Percentiles rank a stretch among this genome's conserved stretches.
Evolutionary conservation across 2,797 vertebrate species (phyloP).

Genomic region (Micrastur ruficollis): DNA sequence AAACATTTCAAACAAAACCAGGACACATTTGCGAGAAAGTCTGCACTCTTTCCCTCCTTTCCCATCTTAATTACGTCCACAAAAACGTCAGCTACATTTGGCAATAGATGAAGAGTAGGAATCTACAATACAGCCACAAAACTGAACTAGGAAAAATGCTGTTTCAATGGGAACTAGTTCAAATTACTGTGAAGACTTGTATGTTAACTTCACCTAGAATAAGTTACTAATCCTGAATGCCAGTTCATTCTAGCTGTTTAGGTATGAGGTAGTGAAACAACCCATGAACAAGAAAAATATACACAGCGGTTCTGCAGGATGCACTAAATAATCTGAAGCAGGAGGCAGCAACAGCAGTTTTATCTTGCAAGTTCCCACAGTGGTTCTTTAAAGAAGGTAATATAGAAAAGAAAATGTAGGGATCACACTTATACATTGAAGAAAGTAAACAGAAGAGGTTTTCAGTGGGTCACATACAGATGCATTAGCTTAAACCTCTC

Average conservation of each 20-base stretch:
- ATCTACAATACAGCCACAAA: not conserved
- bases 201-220: conserved; percentile 57
- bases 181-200: conserved; percentile 37
- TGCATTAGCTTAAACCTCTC: conserved; percentile 7
- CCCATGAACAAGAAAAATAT: conserved; percentile 85
- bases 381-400: conserved; percentile 6
- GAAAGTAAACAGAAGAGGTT: conserved; percentile 36
- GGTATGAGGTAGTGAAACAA: conserved; percentile 84
- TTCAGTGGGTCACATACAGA: conserved; percentile 33
- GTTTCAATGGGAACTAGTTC: conserved; percentile 23
- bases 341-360: conserved; percentile 77
- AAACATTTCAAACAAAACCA: not conserved
- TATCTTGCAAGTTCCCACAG: conserved; percentile 71
- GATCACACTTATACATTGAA: not conserved
- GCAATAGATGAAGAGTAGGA: not conserved
- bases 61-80: not conserved
- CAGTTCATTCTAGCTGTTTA: conserved; percentile 84
- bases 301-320: conserved; percentile 77
- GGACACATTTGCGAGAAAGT: not conserved
- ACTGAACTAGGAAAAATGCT: conserved; percentile 36
- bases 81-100: not conserved
- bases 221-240: conserved; percentile 75
- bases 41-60: not conserved
- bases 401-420: not conserved
- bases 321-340: conserved; percentile 82